Evolutionary conservation across 2,888 invertebrate genomes (phyloP), one percentile per base, ranked within the genome.

Genomic region (Trichogramma evanescens): DNA sequence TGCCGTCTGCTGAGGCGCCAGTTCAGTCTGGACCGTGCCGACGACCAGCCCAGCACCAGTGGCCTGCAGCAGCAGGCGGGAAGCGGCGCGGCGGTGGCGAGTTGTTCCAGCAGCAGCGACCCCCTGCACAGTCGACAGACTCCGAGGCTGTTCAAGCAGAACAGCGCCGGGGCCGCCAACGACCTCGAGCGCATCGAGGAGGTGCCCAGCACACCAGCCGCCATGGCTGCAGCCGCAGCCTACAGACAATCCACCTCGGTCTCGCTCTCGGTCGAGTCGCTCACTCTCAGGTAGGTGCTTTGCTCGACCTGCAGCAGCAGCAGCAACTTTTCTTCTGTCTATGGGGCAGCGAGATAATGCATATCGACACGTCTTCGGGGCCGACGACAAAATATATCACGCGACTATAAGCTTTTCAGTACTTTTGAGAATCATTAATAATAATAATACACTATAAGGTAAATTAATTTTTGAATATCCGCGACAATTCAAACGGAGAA

Each of bases 181-280:
- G 87, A 87, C 74, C 76, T 87, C 68, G 87, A 87, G 71, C 83
- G 86, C 72, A 88, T 87, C 67, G 87, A 87, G 74, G 87, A 87
- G 71, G 82, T 85, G 50, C 83, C 85, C 10, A 67, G 75, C 48
- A 73, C 83, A 26, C 81, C 82, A 6, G 65, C 68, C 1, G 56
- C 66, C 4, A 26, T 26, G 54, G 45, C 13, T 46, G 53, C n/a
- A 49, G 5, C 66, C 69, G 42, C 74, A 73, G 44, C 68, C 50
- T 76, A 76, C 63, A 71, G 74, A n/a, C 74, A 76, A 53, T 69
- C 74, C 8, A 70, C 75, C n/a, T 76, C 76, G 48, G 74, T 77
- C 64, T 78, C 78, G 9, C 72, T 78, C 5, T 78, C 78, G 56
- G 78, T 78, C 51, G 78, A 78, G 61, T 78, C 78, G 10, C 68